Evolutionary conservation across 1,140 invertebrate species (phyloP).

Genomic region (Saccostrea cuccullata): DNA sequence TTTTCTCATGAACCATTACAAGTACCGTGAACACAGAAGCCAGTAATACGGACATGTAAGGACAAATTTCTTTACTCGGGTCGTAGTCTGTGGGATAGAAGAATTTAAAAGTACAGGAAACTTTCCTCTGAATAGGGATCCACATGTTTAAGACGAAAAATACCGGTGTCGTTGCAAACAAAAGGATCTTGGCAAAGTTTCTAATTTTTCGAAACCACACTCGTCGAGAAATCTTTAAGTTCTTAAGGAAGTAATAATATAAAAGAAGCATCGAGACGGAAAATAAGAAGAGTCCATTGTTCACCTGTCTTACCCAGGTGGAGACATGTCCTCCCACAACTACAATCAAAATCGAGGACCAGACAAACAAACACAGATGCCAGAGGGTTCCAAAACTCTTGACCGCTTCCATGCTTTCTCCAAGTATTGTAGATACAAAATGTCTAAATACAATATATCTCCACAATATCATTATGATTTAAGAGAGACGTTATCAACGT

Average conservation of each 20-base stretch:
- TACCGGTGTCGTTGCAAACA: constrained; percentile 7
- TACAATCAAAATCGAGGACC: constrained; percentile 42
- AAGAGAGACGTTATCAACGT: background rate
- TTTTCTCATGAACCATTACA: constrained; percentile 9
- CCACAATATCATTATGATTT: background rate
- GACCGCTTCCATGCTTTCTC: constrained; percentile 34
- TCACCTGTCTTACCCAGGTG: constrained; percentile 10
- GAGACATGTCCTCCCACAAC: background rate
- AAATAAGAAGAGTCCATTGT: constrained; percentile 36
- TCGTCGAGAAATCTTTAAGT: background rate
- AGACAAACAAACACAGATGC: constrained; percentile 49
- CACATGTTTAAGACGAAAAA: constrained; percentile 25
- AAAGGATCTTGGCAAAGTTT: background rate
- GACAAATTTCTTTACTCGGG: constrained; percentile 7
- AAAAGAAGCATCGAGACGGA: background rate
- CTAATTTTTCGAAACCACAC: background rate
- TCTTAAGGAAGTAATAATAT: background rate
- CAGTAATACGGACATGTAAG: background rate
- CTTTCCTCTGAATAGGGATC: constrained; percentile 26
- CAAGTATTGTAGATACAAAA: constrained; percentile 7
- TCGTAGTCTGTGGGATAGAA: background rate
- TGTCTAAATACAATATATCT: background rate
- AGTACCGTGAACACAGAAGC: constrained; percentile 14
- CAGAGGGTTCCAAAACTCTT: constrained; percentile 46
- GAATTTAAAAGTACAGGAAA: background rate